Conservation (phyloP, 2,888 invertebrate species). For the Barypeithes pellucidus region DNA sequence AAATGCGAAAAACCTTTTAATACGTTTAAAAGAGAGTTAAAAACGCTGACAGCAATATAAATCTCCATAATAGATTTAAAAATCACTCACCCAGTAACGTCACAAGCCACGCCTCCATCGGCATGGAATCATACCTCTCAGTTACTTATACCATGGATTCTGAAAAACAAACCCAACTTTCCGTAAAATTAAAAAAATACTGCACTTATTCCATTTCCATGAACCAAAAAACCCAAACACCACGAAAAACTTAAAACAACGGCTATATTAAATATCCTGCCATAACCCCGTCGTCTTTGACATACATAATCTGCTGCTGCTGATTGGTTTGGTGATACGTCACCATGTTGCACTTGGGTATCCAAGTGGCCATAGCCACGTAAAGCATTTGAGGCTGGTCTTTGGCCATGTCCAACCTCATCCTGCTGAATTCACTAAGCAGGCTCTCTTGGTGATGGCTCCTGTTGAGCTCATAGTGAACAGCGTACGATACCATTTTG, state of each 20-base stretch:
- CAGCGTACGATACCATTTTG: constrained; percentile 76
- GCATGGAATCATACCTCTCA: too few relatives aligned
- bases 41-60: too few relatives aligned
- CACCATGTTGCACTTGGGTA: constrained; percentile 77
- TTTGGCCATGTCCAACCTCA: constrained; percentile 73
- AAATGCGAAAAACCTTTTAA: too few relatives aligned
- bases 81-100: too few relatives aligned
- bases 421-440: constrained; percentile 76
- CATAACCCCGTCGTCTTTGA: constrained; percentile 14
- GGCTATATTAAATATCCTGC: constrained; percentile 3
- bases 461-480: constrained; percentile 73
- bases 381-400: constrained; percentile 82
- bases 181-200: constrained; percentile 21
- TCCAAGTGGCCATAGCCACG: constrained; percentile 83
- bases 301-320: constrained; percentile 53
- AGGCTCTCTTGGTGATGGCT: constrained; percentile 71
- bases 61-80: too few relatives aligned
- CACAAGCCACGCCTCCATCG: too few relatives aligned
- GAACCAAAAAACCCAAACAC: constrained; percentile 18
- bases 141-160: too few relatives aligned
- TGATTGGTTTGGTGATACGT: constrained; percentile 56
- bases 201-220: not conserved
- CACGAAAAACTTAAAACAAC: not conserved
- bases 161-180: not conserved
- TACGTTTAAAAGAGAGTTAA: too few relatives aligned